Conservation (phyloP, 64 coral and sea anemone genomes). For the Pocillopora verrucosa region DNA sequence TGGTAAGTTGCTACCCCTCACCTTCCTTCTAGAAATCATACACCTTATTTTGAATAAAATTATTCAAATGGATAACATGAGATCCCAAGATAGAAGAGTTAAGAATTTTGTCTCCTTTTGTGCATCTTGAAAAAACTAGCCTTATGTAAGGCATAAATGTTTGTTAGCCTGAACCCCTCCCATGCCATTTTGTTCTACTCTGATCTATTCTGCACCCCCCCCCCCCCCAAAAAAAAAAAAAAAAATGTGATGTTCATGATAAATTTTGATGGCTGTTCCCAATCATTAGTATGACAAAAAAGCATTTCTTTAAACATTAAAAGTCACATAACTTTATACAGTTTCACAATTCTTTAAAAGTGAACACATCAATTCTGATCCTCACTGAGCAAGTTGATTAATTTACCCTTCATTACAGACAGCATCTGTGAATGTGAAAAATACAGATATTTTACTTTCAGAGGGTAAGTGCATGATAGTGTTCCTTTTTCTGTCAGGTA, state of each 20-base stretch:
- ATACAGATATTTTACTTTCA: conserved; percentile 8
- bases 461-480: not conserved
- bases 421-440: conserved; percentile 4
- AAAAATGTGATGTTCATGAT: too few species aligned
- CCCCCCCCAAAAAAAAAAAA: too few species aligned
- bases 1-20: not conserved
- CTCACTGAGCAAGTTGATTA: not conserved
- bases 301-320: too few species aligned
- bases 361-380: not conserved
- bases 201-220: too few species aligned
- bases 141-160: too few species aligned
- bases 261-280: too few species aligned
- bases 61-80: not conserved
- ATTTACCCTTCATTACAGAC: not conserved
- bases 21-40: not conserved
- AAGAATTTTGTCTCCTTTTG: too few species aligned
- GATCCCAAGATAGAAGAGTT: too few species aligned
- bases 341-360: conserved; percentile 4
- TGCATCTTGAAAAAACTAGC: too few species aligned
- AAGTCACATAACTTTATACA: too few species aligned
- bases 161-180: too few species aligned
- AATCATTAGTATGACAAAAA: not conserved
- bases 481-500: not conserved
- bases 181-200: too few species aligned
- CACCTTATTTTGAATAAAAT: not conserved